Evolutionary conservation across 2,113 vertebrate genomes (phyloP).

Genomic region (Chunga burmeisteri): DNA sequence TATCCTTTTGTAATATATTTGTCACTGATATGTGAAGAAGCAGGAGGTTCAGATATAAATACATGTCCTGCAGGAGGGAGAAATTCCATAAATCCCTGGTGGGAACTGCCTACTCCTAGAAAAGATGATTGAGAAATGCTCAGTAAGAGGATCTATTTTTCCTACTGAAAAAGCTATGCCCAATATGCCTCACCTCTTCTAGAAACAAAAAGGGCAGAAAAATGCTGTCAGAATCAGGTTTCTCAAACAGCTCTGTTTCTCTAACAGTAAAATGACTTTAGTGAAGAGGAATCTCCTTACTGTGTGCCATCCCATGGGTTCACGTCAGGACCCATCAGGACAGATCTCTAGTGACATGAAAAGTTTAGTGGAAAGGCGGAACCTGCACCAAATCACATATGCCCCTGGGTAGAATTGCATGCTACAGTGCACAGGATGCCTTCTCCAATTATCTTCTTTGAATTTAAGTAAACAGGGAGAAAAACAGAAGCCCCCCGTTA

Average conservation of each 20-base stretch:
- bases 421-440: not conserved
- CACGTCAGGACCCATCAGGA: conserved; percentile 55
- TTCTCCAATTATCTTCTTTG: not conserved
- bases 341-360: not conserved
- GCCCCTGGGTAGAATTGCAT: not conserved
- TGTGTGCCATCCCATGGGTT: not conserved
- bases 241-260: not conserved
- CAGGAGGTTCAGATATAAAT: not conserved
- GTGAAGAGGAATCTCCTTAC: not conserved
- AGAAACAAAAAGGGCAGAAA: not conserved
- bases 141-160: not conserved
- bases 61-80: not conserved
- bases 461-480: not conserved
- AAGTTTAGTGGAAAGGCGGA: not conserved
- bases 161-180: not conserved
- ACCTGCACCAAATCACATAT: not conserved
- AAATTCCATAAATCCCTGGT: not conserved
- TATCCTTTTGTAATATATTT: not conserved
- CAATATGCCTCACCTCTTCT: not conserved
- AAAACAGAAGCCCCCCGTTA: not conserved
- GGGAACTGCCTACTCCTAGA: not conserved
- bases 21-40: not conserved
- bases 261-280: not conserved
- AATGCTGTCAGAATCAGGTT: not conserved
- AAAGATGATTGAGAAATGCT: not conserved